Base-by-base conservation (phyloP, 2,888 invertebrate genomes). In the Lochmaea crataegi region DNA sequence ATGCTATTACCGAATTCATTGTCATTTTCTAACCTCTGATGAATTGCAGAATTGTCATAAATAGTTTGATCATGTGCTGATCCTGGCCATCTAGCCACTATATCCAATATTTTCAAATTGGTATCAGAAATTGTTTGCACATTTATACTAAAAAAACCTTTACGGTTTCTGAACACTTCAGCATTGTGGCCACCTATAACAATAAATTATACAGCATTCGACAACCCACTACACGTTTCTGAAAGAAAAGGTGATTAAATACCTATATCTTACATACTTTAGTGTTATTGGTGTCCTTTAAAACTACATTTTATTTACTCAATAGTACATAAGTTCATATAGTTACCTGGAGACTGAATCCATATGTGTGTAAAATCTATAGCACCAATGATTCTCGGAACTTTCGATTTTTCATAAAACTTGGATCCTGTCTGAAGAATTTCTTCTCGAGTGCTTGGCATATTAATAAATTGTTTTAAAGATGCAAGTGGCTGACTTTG, bases 61-160 rank as follows among this genome's bases (percentile, higher is more conserved):
- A n/a, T n/a, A n/a, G n/a, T n/a, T n/a, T n/a, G n/a, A n/a, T n/a
- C n/a, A n/a, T n/a, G n/a, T n/a, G n/a, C n/a, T n/a, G n/a, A n/a
- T 38, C 32, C 7, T 32, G 32, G 32, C 32, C 32, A 38, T 38
- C 32, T 38, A 38, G 32, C 32, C 32, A 38, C 32, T 38, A 38
- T 38, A 38, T 38, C 32, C 14, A 45, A 45, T 12, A 45, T 14
- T 45, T 56, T 67, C 16, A 77, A 75, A 14, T 78, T 56, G 12
- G 82, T 74, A 72, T 79, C 75, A 51, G 78, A 74, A 10, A 82
- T 70, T 12, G 74, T 76, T 76, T 84, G 79, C 0, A 80, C 78
- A 78, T 82, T 82, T 6, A 78, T 71, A 7, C 81, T 81, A 71
- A 82, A 80, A 60, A 72, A 80, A 2, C 73, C 75, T 72, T 83